Base-by-base conservation (phyloP, 2,113 vertebrate genomes). In the Melanocharis versteri region DNA sequence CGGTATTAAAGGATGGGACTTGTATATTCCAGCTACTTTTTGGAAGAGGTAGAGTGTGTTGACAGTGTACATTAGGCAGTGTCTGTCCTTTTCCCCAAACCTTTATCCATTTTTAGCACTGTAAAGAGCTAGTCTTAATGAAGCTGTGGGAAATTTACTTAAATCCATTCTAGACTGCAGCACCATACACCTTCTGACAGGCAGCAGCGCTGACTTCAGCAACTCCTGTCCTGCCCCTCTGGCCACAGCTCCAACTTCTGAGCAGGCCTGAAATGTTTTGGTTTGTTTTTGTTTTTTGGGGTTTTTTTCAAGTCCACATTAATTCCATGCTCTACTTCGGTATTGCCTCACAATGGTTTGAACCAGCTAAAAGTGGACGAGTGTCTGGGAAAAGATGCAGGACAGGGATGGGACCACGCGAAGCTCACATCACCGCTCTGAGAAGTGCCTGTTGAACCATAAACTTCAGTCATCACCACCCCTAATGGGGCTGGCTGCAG, bases 331-430 rank as follows among this genome's bases (percentile, higher is more conserved):
- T 39, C 24, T 39, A 12, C 19, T 73, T 89, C 58, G 62, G 45
- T 3, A 3, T 4, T 40, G 60, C 19, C 35, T 45, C 44, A 44
- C 30, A 82, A 27, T 0, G 1, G 24, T 35, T 2, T 62, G 39
- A 71, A 51, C 28, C 15, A 65, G 54, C 17, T 61, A 73, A 53
- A 68, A 60, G 19, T 10, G 33, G 50, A 40, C 0, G 0, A 26
- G 8, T 19, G 33, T 19, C 48, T 33, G 42, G 35, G 42, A 69
- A 27, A 39, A 72, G 27, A 73, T 2, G 10, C 3, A 44, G 44
- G 37, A 44, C 0, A 0, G 40, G 39, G 22, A 83, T 9, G 8
- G n/a, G 56, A 35, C 20, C 23, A 27, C 0, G 0, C 8, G 45
- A 66, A 61, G 11, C 10, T 35, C 23, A 47, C 11, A 48, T n/a